Base-by-base conservation (phyloP, 2,113 vertebrate species). In the Thalassarche chlororhynchos region DNA sequence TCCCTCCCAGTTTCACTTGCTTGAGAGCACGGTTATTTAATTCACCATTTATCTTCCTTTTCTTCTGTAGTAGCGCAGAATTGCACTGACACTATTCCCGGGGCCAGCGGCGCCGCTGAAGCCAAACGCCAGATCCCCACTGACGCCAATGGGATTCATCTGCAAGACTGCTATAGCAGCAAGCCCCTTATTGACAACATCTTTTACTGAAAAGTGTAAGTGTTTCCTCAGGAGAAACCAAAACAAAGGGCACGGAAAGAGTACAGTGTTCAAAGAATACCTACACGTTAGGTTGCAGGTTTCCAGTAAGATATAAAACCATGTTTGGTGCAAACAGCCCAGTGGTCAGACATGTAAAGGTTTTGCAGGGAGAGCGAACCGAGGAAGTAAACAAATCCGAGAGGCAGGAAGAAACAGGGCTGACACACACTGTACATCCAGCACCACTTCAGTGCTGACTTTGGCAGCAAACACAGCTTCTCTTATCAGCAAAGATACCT, bases 401-500 rank as follows among this genome's bases (percentile, higher is more conserved):
- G 46, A 55, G 34, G 46, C 84, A 74, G 84, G 7, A 19, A 83
- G 74, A 26, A 81, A 51, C 20, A 12, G 62, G 47, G 70, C 83
- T 54, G 89, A 65, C 88, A 94, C 86, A 65, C 55, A 25, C 4
- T 2, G 79, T 16, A 44, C 80, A 17, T 71, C 90, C 95, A 93
- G 91, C 95, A 78, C 70, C 74, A 58, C 68, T 76, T 47, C 85
- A 25, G 61, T 31, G 94, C 82, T 81, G 82, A 91, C 92, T 94
- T 74, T 95, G 95, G 97, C 96, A 96, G 87, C 79, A 70, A 88
- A 94, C 64, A 32, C 82, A 77, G 95, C 18, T 40, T n/a, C 90
- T 88, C 87, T 97, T 97, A 98, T 97, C 97, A 94, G 96, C 61
- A 92, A 6, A 66, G 94, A 89, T 54, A 84, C 74, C 93, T 98